Evolutionary conservation across 2,888 invertebrate genomes (phyloP).

Genomic region (Epsilonema sp.): DNA sequence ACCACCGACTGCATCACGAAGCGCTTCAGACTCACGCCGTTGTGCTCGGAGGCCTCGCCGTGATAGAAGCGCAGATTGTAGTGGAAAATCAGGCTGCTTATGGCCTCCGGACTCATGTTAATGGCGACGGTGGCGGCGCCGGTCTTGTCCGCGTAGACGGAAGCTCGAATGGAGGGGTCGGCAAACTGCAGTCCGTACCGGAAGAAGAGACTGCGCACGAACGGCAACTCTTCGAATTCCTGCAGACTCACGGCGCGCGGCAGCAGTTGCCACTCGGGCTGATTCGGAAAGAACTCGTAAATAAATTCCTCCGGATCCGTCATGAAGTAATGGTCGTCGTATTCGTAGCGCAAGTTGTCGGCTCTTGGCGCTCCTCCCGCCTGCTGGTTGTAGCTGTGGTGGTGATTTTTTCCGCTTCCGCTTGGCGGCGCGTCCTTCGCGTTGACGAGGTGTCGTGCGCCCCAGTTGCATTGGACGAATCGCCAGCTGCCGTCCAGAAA

Average conservation of each 20-base stretch:
- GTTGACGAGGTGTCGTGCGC: constrained; percentile 82
- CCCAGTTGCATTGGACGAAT: constrained; percentile 99
- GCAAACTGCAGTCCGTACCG: constrained; percentile 60
- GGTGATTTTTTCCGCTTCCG: not conserved
- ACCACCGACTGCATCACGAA: constrained; percentile 94
- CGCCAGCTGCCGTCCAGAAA: constrained; percentile 97
- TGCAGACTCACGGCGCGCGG: constrained; percentile 72
- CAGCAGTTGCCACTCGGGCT: constrained; percentile 87
- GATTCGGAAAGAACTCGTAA: constrained; percentile 93
- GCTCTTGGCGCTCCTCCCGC: constrained; percentile 9
- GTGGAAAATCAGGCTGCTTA: constrained; percentile 87
- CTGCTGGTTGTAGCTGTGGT: no score
- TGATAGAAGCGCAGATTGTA: constrained; percentile 95
- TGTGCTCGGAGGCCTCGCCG: constrained; percentile 48
- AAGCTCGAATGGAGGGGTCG: constrained; percentile 40
- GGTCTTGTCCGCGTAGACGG: constrained; percentile 83
- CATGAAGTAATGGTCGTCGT: constrained; percentile 97
- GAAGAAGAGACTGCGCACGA: constrained; percentile 82
- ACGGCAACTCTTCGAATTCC: constrained; percentile 91
- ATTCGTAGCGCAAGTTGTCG: constrained; percentile 51
- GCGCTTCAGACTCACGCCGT: constrained; percentile 77
- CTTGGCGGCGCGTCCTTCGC: constrained; percentile 46
- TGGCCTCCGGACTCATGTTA: constrained; percentile 86
- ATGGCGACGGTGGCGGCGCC: constrained; percentile 81
- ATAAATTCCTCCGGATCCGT: constrained; percentile 97